These are phyloP conservation scores for Calycopis cecrops DNA, from an alignment of 1,140 invertebrate species.

Conservation along the genomic window DNA sequence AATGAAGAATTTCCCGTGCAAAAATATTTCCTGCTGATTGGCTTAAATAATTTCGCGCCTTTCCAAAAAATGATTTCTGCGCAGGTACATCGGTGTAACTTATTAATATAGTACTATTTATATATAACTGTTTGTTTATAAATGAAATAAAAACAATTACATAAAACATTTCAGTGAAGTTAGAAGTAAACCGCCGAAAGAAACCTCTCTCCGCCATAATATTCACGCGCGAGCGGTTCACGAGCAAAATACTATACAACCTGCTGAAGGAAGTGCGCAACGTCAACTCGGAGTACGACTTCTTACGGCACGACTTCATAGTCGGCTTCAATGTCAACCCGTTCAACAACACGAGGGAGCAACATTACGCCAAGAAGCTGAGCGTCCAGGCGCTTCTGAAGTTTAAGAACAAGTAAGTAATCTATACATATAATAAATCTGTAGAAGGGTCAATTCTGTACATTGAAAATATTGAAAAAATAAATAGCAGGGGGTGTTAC, in stretches of 20 bases:
- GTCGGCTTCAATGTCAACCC: conserved; percentile 79
- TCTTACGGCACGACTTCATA: conserved; percentile 82
- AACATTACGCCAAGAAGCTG: conserved; percentile 78
- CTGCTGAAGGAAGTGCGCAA: conserved; percentile 78
- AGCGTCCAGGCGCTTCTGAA: conserved; percentile 65
- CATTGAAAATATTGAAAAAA: too few relatives aligned
- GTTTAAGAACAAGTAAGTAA: conserved; percentile 70
- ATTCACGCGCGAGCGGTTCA: conserved; percentile 87
- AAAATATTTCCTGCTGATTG: too few relatives aligned
- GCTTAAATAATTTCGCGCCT: too few relatives aligned
- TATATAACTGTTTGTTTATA: too few relatives aligned
- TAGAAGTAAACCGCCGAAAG: conserved; percentile 41
- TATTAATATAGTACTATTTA: too few relatives aligned
- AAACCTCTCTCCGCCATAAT: conserved; percentile 84
- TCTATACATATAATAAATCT: too few relatives aligned
- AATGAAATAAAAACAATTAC: too few relatives aligned
- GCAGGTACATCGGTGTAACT: too few relatives aligned
- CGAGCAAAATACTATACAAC: conserved; percentile 85
- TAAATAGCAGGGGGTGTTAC: too few relatives aligned
- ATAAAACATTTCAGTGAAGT: conserved; percentile 34
- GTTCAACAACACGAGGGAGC: conserved; percentile 74
- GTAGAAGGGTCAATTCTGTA: too few relatives aligned
- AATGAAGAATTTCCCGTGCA: too few relatives aligned
- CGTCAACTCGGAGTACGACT: conserved; percentile 67
- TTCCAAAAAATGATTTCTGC: too few relatives aligned